Evolutionary conservation across 1,140 invertebrate genomes (phyloP).

Genomic region (Cydia pomonella): DNA sequence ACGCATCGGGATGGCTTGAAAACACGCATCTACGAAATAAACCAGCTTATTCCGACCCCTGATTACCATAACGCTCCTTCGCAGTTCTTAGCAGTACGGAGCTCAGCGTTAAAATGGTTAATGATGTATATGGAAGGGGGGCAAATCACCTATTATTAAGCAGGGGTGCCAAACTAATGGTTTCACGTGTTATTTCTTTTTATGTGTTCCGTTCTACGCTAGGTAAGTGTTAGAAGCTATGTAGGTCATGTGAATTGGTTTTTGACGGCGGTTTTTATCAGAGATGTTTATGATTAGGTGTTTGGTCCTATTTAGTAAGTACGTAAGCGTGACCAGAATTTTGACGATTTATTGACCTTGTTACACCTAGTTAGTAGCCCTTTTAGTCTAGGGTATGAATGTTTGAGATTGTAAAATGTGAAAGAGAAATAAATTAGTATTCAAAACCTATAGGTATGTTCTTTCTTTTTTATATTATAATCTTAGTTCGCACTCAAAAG

Average conservation of each 20-base stretch:
- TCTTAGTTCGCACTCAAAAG: too few relatives aligned
- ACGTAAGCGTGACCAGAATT: not conserved
- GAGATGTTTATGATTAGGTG: slow-evolving; percentile 8
- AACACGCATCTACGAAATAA: slow-evolving; percentile 59
- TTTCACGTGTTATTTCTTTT: slow-evolving; percentile 70
- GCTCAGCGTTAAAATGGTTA: slow-evolving; percentile 53
- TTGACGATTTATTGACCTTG: not conserved
- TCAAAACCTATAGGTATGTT: too few relatives aligned
- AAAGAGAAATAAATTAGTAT: not conserved
- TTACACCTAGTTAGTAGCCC: not conserved
- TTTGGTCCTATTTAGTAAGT: not conserved
- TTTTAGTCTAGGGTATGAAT: not conserved
- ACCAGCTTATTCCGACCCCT: slow-evolving; percentile 49
- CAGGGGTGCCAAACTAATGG: slow-evolving; percentile 72
- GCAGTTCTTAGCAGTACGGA: slow-evolving; percentile 37
- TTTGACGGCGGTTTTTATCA: slow-evolving; percentile 24
- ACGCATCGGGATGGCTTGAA: slow-evolving; percentile 60
- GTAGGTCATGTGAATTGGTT: slow-evolving; percentile 37
- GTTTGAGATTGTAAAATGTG: not conserved
- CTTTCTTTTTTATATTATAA: too few relatives aligned
- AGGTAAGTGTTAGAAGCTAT: slow-evolving; percentile 60
- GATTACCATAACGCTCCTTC: not conserved
- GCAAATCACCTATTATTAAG: slow-evolving; percentile 73
- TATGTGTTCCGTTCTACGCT: slow-evolving; percentile 65
- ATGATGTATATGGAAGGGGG: slow-evolving; percentile 51